Percentiles rank a stretch among this genome's conserved stretches.
These are phyloP conservation scores for Germaria angustata DNA, from an alignment of 2,888 invertebrate genomes.

Conservation along the genomic window DNA sequence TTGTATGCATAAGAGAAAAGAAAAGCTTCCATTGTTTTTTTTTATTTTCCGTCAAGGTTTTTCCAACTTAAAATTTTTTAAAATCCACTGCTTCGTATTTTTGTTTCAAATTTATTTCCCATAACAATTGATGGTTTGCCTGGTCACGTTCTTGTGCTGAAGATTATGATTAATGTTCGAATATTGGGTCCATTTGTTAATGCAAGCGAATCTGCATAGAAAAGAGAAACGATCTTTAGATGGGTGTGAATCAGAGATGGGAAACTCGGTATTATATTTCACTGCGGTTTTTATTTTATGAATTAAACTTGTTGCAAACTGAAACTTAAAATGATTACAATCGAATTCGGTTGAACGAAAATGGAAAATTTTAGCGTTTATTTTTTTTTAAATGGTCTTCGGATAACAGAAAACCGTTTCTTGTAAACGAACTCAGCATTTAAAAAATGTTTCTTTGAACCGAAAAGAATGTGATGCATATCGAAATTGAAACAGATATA, in stretches of 20 bases:
- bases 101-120: slow-evolving; percentile 15
- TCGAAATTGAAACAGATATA: no score
- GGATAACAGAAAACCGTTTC: no score
- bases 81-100: not conserved
- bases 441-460: no score
- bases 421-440: no score
- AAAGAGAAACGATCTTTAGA: slow-evolving; percentile 40
- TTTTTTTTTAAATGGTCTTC: no score
- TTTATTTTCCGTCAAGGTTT: not conserved
- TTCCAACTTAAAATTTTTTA: not conserved
- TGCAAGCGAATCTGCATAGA: not conserved
- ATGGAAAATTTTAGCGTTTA: no score
- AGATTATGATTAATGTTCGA: not conserved
- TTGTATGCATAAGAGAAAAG: not conserved
- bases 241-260: slow-evolving; percentile 26
- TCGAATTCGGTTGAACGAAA: no score
- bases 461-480: no score
- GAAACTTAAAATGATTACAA: no score
- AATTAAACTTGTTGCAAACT: no score
- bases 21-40: not conserved
- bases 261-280: not conserved
- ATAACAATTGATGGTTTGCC: slow-evolving; percentile 7
- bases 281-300: not conserved
- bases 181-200: not conserved
- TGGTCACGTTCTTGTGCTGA: not conserved